A percentile compares a stretch with the other conserved stretches of the same genome.
phyloP scores from a whole-genome alignment of 2,113 vertebrate genomes.

The Arothron firmamentum region DNA sequence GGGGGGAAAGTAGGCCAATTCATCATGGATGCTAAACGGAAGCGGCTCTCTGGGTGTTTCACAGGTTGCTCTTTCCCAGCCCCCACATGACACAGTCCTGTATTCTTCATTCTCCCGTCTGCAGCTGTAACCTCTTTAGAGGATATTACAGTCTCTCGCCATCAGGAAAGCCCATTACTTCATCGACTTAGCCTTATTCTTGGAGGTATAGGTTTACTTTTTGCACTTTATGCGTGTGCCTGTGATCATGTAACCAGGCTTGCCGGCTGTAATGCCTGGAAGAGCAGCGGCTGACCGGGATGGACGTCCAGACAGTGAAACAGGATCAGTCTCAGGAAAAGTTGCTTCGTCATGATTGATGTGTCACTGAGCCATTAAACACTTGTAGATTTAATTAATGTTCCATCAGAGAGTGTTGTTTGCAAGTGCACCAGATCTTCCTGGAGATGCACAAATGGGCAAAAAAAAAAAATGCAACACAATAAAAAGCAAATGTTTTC shows the following conservation, averaged over 20 bases:
- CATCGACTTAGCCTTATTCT: constrained; percentile 49
- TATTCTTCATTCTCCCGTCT: constrained; percentile 55
- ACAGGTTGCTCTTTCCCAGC: constrained; percentile 36
- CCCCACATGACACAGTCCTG: constrained; percentile 21
- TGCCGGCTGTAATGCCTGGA: constrained; percentile 33
- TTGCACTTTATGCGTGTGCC: constrained; percentile 26
- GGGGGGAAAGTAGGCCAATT: constrained; percentile 28
- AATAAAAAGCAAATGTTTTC: no score
- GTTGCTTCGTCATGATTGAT: constrained; percentile 17
- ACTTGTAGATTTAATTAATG: background rate
- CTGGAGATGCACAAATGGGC: no score
- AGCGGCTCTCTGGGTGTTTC: constrained; percentile 34
- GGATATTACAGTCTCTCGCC: constrained; percentile 61
- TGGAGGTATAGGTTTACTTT: constrained; percentile 59
- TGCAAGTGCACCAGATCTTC: no score
- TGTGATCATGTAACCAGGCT: constrained; percentile 50
- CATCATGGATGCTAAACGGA: constrained; percentile 38
- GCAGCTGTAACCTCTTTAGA: constrained; percentile 68
- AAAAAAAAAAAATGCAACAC: no score
- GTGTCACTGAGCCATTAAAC: background rate
- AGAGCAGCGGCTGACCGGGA: constrained; percentile 29
- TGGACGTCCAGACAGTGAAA: constrained; percentile 24
- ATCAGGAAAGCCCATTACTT: constrained; percentile 68
- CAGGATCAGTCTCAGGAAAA: constrained; percentile 33
- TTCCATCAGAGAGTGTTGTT: no score